phyloP scores from a whole-genome alignment of 2,113 vertebrate genomes.

The Chaetops frenatus region DNA sequence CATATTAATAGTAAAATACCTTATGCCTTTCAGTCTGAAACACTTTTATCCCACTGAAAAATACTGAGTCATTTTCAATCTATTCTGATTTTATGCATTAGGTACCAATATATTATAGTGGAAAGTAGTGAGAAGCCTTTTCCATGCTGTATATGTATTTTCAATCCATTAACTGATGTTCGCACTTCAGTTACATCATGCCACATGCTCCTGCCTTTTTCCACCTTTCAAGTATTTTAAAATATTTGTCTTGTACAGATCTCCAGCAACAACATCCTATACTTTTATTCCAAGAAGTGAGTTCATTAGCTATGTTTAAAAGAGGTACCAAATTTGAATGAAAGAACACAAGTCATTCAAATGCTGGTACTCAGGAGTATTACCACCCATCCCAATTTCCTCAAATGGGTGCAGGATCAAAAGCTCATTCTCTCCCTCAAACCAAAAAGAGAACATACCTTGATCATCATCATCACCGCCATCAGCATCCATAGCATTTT shows the following conservation, averaged over 20 bases:
- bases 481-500: constrained; percentile 97
- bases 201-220: background rate
- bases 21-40: background rate
- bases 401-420: background rate
- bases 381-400: background rate
- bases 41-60: background rate
- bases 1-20: background rate
- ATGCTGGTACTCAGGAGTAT: background rate
- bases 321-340: background rate
- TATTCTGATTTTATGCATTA: background rate
- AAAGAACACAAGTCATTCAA: background rate
- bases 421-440: background rate
- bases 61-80: background rate
- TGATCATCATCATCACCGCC: constrained; percentile 96
- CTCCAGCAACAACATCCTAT: background rate
- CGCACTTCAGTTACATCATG: background rate
- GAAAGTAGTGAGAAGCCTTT: background rate
- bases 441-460: constrained; percentile 70
- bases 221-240: background rate
- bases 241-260: background rate
- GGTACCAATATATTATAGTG: background rate
- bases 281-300: background rate
- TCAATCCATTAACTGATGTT: background rate
- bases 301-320: background rate
- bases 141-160: background rate